A percentile compares a stretch with the other conserved stretches of the same genome.
Conservation (phyloP, 1,140 invertebrate genomes). For the Ruditapes philippinarum region DNA sequence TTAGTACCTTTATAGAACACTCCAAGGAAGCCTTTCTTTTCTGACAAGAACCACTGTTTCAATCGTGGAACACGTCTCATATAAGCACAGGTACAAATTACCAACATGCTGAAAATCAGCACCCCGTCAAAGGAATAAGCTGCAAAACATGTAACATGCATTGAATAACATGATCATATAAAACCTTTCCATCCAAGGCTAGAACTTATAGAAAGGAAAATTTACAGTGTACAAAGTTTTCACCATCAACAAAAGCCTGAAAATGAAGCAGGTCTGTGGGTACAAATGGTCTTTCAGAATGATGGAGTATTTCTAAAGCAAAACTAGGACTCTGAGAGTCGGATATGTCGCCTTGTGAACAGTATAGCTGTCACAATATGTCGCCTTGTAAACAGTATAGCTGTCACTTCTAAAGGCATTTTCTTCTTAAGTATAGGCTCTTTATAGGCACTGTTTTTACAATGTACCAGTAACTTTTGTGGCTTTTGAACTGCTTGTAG, state of each 20-base stretch:
- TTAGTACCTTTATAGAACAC: slow-evolving; percentile 86
- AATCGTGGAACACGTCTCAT: slow-evolving; percentile 85
- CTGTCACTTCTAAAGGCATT: no score
- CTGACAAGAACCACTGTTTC: slow-evolving; percentile 85
- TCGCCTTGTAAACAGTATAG: no score
- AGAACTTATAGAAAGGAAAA: neutral
- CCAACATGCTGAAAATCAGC: slow-evolving; percentile 83
- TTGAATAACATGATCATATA: neutral
- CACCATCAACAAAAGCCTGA: neutral
- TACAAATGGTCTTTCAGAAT: neutral
- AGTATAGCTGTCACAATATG: no score
- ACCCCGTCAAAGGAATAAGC: slow-evolving; percentile 87
- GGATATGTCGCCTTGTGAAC: no score
- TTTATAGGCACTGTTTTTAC: no score
- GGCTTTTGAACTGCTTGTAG: no score
- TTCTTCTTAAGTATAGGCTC: no score
- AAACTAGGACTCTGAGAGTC: no score
- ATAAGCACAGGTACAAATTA: slow-evolving; percentile 86
- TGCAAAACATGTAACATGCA: slow-evolving; percentile 72
- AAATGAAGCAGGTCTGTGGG: neutral
- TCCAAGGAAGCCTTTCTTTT: slow-evolving; percentile 86
- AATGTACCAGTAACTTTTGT: no score
- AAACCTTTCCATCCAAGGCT: neutral
- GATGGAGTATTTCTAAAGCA: no score
- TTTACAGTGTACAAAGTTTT: neutral